Evolutionary conservation across 1,140 invertebrate species (phyloP).

Genomic region (Ceratitis capitata): DNA sequence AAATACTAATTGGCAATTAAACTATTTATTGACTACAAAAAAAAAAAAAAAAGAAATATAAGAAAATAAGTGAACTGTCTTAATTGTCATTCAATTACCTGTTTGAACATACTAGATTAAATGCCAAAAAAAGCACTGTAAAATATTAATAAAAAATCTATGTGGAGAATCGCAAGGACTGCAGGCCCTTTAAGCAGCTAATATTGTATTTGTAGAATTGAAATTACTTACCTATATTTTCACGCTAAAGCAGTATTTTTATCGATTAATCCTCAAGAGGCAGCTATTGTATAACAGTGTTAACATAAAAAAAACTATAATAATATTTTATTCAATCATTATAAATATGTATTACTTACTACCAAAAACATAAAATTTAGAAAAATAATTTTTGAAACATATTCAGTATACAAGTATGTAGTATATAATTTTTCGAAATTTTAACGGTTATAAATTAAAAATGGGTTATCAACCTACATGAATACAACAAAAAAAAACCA

Average conservation of each 20-base stretch:
- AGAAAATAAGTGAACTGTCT: too few species aligned
- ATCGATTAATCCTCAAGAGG: not conserved
- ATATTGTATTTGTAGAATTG: not conserved
- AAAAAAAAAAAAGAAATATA: too few species aligned
- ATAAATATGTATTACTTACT: not conserved
- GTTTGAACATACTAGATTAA: too few species aligned
- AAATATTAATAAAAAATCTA: not conserved
- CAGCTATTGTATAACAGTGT: not conserved
- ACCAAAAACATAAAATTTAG: not conserved
- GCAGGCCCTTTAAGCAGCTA: not conserved
- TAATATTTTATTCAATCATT: not conserved
- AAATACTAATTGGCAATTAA: too few species aligned
- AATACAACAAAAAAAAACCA: too few species aligned
- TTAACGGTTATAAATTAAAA: too few species aligned
- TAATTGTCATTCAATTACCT: too few species aligned
- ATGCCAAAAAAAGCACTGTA: too few species aligned
- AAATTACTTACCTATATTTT: too few species aligned
- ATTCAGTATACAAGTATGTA: not conserved
- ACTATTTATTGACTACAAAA: not conserved
- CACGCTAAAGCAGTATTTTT: not conserved
- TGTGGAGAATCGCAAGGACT: not conserved
- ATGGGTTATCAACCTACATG: too few species aligned
- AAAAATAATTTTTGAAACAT: not conserved
- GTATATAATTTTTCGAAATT: too few species aligned
- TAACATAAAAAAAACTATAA: too few species aligned